phyloP scores from a whole-genome alignment of 2,113 vertebrate genomes.

The Alethe castanea region DNA sequence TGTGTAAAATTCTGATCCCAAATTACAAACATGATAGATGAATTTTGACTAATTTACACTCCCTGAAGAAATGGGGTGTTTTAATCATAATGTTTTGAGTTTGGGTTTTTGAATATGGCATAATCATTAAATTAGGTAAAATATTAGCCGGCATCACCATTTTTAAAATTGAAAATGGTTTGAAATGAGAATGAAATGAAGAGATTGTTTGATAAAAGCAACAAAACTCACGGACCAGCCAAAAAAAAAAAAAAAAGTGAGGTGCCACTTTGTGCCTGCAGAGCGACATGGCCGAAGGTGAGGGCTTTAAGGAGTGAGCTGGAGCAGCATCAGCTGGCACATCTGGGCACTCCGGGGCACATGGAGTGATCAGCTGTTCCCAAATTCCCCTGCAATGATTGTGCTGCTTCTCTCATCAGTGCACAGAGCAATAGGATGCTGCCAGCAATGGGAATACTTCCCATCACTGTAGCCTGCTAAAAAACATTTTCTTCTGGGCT shows the following conservation, averaged over 20 bases:
- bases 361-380: rapidly evolving
- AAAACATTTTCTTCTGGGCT: background rate
- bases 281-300: background rate
- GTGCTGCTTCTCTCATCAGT: background rate
- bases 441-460: background rate
- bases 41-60: background rate
- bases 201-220: no score
- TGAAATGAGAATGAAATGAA: background rate
- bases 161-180: background rate
- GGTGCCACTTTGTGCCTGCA: slow-evolving; percentile 13
- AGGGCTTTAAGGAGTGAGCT: rapidly evolving
- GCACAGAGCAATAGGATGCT: background rate
- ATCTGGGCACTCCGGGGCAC: background rate
- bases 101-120: background rate
- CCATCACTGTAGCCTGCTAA: background rate
- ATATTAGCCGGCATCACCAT: background rate
- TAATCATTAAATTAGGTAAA: background rate
- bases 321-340: background rate
- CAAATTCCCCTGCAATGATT: background rate
- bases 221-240: background rate
- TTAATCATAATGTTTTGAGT: background rate
- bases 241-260: background rate
- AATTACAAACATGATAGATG: background rate
- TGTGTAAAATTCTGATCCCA: background rate
- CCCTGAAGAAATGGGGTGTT: background rate